phyloP scores from a whole-genome alignment of 1,140 invertebrate species.

The Rhagoletis zephyria region DNA sequence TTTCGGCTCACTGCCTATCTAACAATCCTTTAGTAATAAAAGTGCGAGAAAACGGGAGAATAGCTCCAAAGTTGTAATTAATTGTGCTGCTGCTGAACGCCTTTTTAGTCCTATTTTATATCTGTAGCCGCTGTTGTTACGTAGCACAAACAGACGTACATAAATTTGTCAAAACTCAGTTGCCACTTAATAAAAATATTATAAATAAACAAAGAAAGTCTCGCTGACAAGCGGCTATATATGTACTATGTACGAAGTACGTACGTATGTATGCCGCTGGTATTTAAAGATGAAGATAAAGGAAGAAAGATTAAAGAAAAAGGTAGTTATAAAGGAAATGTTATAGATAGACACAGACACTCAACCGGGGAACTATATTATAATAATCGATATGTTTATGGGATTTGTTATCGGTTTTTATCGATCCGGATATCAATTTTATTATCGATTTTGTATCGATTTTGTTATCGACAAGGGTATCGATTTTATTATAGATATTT shows the following conservation, averaged over 20 bases:
- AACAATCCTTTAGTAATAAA: neutral
- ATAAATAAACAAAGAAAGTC: slow-evolving; percentile 36
- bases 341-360: too few species aligned
- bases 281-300: neutral
- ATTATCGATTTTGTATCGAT: too few species aligned
- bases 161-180: neutral
- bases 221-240: neutral
- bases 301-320: too few species aligned
- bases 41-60: neutral
- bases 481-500: too few species aligned
- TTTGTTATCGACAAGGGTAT: too few species aligned
- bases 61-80: neutral
- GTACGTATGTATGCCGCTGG: neutral
- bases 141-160: neutral
- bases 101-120: neutral
- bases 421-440: too few species aligned
- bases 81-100: neutral
- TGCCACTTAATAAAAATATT: slow-evolving; percentile 26
- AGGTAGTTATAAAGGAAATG: too few species aligned
- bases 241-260: neutral
- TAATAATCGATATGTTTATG: too few species aligned
- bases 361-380: too few species aligned
- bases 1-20: neutral
- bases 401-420: too few species aligned
- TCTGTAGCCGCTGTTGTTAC: neutral